These are phyloP conservation scores for Balanococcus diminutus DNA, from an alignment of 2,888 invertebrate species.

Conservation along the genomic window DNA sequence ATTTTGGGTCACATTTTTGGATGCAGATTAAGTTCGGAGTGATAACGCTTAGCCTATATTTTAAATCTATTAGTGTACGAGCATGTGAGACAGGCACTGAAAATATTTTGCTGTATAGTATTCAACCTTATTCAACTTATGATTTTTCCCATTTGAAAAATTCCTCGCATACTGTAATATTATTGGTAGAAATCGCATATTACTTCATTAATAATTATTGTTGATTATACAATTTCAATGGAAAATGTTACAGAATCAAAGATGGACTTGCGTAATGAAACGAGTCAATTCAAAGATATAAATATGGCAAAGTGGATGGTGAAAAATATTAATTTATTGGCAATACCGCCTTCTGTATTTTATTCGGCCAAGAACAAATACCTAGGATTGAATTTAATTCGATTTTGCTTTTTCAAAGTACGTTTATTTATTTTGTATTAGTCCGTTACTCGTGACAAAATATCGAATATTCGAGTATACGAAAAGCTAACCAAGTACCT, in stretches of 20 bases:
- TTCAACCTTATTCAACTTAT: background rate
- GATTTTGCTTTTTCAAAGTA: constrained; percentile 95
- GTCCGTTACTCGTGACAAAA: too few species aligned
- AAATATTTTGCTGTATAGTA: background rate
- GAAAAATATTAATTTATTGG: constrained; percentile 87
- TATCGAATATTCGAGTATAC: background rate
- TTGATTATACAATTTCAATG: background rate
- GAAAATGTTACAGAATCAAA: constrained; percentile 65
- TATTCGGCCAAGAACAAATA: constrained; percentile 80
- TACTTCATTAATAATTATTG: background rate
- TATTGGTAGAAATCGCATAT: background rate
- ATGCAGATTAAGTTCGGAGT: background rate
- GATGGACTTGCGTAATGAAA: constrained; percentile 73
- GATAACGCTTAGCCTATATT: background rate
- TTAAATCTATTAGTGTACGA: too few species aligned
- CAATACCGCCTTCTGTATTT: constrained; percentile 94
- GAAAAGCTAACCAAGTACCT: background rate
- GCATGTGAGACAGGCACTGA: too few species aligned
- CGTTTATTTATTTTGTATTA: background rate
- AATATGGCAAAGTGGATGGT: constrained; percentile 95
- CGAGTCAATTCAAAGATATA: constrained; percentile 81
- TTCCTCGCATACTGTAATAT: background rate
- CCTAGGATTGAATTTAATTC: constrained; percentile 82
- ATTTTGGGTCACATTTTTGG: background rate
- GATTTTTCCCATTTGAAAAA: background rate